Evolutionary conservation across 2,888 invertebrate genomes (phyloP).

Genomic region (Pollenia griseotomentosa): DNA sequence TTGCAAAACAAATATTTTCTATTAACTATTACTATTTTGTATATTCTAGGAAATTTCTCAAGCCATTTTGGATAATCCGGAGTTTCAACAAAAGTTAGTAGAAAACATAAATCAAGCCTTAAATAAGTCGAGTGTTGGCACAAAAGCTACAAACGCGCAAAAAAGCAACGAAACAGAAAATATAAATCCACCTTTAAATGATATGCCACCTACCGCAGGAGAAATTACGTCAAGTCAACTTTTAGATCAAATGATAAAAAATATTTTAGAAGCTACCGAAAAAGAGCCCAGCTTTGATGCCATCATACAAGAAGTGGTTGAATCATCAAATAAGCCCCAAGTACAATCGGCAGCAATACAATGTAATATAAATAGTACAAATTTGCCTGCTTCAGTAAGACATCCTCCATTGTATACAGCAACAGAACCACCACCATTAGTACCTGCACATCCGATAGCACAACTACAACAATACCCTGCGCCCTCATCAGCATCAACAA

Average conservation of each 20-base stretch:
- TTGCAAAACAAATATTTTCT: conserved; percentile 16
- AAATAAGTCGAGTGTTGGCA: conserved; percentile 38
- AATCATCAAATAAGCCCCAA: conserved; percentile 68
- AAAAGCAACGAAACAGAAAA: conserved; percentile 4
- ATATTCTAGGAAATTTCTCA: conserved; percentile 78
- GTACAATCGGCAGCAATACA: conserved; percentile 70
- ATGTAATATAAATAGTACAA: conserved; percentile 62
- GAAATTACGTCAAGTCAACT: conserved; percentile 75
- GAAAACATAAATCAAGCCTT: conserved; percentile 80
- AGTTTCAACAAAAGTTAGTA: conserved; percentile 81
- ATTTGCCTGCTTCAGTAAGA: neutral
- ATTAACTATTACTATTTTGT: neutral
- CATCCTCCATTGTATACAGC: conserved; percentile 38
- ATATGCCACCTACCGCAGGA: conserved; percentile 11
- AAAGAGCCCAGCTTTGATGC: conserved; percentile 82
- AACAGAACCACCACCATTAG: conserved; percentile 44
- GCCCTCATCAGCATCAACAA: neutral
- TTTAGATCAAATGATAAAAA: conserved; percentile 81
- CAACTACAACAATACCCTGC: conserved; percentile 23
- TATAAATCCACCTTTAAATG: neutral
- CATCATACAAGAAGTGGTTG: conserved; percentile 80
- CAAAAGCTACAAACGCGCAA: neutral
- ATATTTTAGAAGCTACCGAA: conserved; percentile 82
- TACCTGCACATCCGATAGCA: conserved; percentile 27
- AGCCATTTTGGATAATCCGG: conserved; percentile 80